Conservation (phyloP, 2,797 vertebrate genomes). For the Gallinago nigripennis region DNA sequence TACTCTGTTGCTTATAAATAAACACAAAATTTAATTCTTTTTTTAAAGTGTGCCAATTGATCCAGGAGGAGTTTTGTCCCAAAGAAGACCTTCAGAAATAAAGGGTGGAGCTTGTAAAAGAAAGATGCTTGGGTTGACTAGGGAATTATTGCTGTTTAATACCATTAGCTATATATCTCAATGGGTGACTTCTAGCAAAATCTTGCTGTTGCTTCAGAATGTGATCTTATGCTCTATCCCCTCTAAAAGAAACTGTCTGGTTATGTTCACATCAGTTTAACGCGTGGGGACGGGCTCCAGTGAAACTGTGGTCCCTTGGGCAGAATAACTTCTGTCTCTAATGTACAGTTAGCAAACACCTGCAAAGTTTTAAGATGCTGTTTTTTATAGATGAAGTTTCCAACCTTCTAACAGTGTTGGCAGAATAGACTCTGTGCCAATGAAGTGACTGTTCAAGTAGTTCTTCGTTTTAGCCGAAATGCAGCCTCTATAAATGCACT, state of each 20-base stretch:
- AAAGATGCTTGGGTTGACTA: background rate
- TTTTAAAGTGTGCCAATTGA: background rate
- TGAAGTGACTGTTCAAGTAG: background rate
- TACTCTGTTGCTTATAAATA: background rate
- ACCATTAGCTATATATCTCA: background rate
- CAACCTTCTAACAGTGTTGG: background rate
- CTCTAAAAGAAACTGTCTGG: background rate
- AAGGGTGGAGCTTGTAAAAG: background rate
- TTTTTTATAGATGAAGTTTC: background rate
- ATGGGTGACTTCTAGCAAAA: background rate
- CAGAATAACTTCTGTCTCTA: background rate
- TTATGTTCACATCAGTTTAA: background rate
- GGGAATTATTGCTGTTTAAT: background rate
- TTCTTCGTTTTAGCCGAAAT: background rate
- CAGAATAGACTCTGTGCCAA: background rate
- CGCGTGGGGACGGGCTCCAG: background rate
- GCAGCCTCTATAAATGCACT: background rate
- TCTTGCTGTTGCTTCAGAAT: background rate
- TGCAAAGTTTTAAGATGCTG: background rate
- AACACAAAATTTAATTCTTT: background rate
- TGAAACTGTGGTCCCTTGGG: background rate
- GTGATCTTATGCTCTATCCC: accelerated
- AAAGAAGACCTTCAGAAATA: background rate
- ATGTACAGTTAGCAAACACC: background rate
- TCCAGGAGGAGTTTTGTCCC: background rate